phyloP scores from a whole-genome alignment of 2,113 vertebrate genomes.

The Megaceryle torquata region DNA sequence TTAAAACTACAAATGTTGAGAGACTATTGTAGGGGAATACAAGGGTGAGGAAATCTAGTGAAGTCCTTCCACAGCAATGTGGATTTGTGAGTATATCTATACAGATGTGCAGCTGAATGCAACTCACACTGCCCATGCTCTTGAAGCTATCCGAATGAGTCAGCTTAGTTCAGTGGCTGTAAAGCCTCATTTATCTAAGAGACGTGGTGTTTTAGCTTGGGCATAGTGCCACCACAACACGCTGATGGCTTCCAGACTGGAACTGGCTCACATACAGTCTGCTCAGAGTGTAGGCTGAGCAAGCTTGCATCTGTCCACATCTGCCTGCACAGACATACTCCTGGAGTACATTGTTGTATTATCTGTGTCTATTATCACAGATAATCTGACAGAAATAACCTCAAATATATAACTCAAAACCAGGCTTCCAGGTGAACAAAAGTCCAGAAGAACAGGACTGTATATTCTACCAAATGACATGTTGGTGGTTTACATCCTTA shows the following conservation, averaged over 20 bases:
- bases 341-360: background rate
- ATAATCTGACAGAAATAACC: background rate
- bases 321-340: background rate
- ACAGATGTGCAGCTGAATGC: background rate
- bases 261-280: background rate
- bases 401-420: background rate
- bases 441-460: background rate
- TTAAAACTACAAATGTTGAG: background rate
- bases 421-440: background rate
- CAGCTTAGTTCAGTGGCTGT: background rate
- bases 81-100: background rate
- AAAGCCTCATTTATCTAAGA: background rate
- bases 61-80: background rate
- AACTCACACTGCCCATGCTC: background rate
- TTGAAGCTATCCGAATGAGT: background rate
- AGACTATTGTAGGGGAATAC: fast-evolving
- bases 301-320: background rate
- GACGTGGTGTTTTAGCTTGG: background rate
- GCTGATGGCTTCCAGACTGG: background rate
- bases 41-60: background rate
- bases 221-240: background rate
- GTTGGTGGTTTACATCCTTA: background rate
- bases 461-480: background rate
- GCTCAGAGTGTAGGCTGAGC: background rate
- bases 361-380: background rate